A percentile compares a stretch with the other conserved stretches of the same genome.
Conservation (phyloP, 64 coral and sea anemone genomes). For the Anthopleura sola region DNA sequence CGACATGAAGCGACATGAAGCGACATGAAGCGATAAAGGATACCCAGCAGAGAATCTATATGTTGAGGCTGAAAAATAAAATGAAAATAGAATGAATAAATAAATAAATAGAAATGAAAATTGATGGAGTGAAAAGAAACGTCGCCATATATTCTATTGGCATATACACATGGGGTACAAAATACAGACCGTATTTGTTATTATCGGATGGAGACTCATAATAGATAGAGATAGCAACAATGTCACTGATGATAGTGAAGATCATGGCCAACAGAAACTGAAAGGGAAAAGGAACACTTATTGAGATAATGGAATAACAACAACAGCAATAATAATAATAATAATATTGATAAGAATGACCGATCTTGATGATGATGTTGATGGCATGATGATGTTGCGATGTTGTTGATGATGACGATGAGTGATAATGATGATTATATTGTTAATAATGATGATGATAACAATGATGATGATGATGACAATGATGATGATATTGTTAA, state of each 20-base stretch:
- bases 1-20: not conserved
- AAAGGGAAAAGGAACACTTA: too few species aligned
- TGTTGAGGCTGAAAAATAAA: not conserved
- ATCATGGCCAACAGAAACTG: conserved; percentile 78
- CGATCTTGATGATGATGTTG: too few species aligned
- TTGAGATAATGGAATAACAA: not conserved
- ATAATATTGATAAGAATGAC: not conserved
- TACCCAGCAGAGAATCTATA: conserved; percentile 14
- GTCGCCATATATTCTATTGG: too few species aligned
- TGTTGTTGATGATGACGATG: too few species aligned
- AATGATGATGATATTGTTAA: too few species aligned
- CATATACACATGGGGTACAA: not conserved
- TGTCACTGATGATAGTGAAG: conserved; percentile 79
- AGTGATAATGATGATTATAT: not conserved
- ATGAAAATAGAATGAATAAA: not conserved
- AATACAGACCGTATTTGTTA: not conserved
- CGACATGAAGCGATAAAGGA: not conserved
- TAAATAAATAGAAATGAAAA: not conserved
- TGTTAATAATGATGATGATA: too few species aligned
- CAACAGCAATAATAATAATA: too few species aligned
- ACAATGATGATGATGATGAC: too few species aligned
- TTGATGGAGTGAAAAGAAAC: not conserved
- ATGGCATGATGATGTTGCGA: too few species aligned
- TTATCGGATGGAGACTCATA: not conserved
- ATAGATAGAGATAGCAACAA: conserved; percentile 44